Evolutionary conservation across 1,140 invertebrate genomes (phyloP).

Genomic region (Drosophila equinoxialis): DNA sequence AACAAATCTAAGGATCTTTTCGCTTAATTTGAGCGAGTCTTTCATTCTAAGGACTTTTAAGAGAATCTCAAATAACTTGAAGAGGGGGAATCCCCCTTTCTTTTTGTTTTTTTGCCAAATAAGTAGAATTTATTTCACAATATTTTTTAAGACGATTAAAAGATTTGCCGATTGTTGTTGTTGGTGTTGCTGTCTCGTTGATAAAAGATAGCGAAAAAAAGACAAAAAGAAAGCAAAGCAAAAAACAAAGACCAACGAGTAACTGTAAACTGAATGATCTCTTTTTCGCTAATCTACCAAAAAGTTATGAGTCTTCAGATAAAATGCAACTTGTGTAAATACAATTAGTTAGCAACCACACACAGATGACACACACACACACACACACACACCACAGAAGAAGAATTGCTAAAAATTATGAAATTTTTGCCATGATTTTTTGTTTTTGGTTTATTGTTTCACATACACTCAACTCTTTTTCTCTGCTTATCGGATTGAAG

Average conservation of each 20-base stretch:
- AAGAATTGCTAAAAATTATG: neutral
- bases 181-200: neutral
- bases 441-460: neutral
- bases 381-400: neutral
- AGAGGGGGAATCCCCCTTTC: too few relatives aligned
- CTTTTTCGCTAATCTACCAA: slow-evolving; percentile 6
- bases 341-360: slow-evolving; percentile 1
- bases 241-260: neutral
- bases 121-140: too few relatives aligned
- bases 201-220: neutral
- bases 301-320: slow-evolving; percentile 11
- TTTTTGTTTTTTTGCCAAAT: too few relatives aligned
- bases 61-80: too few relatives aligned
- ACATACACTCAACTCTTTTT: slow-evolving; percentile 7
- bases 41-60: too few relatives aligned
- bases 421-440: neutral
- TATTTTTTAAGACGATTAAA: too few relatives aligned
- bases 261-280: slow-evolving; percentile 7
- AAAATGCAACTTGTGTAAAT: neutral
- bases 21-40: too few relatives aligned
- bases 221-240: too few relatives aligned
- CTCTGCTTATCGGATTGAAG: slow-evolving; percentile 4
- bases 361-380: neutral
- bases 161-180: too few relatives aligned
- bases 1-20: too few relatives aligned